Conservation (phyloP, 2,113 vertebrate species). For the Pandion haliaetus region DNA sequence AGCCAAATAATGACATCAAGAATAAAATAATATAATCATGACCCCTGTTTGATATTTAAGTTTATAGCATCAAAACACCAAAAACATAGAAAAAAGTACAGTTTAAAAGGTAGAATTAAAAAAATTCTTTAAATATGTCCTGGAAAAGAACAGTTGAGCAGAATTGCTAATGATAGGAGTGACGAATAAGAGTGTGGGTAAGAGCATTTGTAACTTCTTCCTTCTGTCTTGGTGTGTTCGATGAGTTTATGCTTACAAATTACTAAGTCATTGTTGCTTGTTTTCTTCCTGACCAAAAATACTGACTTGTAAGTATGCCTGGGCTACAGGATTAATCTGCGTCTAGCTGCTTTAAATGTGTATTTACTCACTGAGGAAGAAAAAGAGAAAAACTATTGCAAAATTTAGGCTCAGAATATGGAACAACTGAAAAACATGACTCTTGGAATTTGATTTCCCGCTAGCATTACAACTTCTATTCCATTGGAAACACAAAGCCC, state of each 20-base stretch:
- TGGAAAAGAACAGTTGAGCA: neutral
- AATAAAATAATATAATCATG: neutral
- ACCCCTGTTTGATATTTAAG: neutral
- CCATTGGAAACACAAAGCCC: neutral
- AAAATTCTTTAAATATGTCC: neutral
- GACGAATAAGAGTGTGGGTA: slow-evolving; percentile 1
- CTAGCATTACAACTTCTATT: neutral
- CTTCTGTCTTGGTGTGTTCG: neutral
- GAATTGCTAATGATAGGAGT: slow-evolving; percentile 20
- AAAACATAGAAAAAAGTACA: neutral
- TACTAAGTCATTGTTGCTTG: slow-evolving; percentile 1
- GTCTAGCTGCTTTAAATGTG: slow-evolving; percentile 26
- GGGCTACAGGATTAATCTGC: slow-evolving; percentile 43
- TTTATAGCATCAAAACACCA: neutral
- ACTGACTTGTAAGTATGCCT: slow-evolving; percentile 29
- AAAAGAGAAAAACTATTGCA: slow-evolving; percentile 3
- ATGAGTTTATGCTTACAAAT: slow-evolving; percentile 18
- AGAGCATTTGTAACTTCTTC: slow-evolving; percentile 36
- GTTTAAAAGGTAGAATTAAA: neutral
- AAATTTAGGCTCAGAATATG: neutral
- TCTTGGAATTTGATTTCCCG: neutral
- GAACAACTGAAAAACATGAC: neutral
- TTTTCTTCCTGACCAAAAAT: slow-evolving; percentile 16
- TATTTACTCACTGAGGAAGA: slow-evolving; percentile 37
- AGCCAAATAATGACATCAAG: neutral